Evolutionary conservation across 2,113 vertebrate genomes (phyloP).

Genomic region (Macquaria ambigua): DNA sequence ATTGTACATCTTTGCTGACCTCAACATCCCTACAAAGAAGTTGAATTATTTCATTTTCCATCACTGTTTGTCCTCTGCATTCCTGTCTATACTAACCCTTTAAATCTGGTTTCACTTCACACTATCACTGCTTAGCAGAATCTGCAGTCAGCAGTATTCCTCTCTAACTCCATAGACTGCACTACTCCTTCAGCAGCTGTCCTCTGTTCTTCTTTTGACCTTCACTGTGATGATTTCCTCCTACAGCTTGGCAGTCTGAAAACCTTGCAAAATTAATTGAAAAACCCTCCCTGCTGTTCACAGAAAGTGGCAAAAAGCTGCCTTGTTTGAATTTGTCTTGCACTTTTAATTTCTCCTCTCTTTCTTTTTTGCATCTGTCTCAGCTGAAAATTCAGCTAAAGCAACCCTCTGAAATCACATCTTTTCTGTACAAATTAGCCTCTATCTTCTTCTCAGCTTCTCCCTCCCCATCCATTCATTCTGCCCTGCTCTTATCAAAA

Average conservation of each 20-base stretch:
- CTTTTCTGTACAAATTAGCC: conserved; percentile 1
- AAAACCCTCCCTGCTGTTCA: conserved; percentile 22
- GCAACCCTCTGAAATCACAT: background rate
- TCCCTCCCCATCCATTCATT: background rate
- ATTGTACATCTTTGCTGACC: background rate
- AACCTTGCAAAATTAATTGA: conserved; percentile 42
- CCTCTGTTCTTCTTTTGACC: conserved; percentile 43
- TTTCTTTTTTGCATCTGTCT: background rate
- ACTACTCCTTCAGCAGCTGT: conserved; percentile 13
- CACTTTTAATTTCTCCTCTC: conserved; percentile 10
- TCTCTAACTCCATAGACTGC: background rate
- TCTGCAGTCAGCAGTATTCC: conserved; percentile 19
- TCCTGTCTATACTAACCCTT: background rate
- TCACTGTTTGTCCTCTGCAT: conserved; percentile 12
- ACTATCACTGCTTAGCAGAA: conserved; percentile 19
- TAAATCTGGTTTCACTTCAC: conserved; percentile 26
- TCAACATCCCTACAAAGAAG: background rate
- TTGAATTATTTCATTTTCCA: conserved; percentile 19
- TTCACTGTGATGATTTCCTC: conserved; percentile 45
- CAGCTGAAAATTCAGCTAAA: conserved; percentile 4
- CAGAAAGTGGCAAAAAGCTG: conserved; percentile 17
- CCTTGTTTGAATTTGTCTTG: conserved; percentile 3
- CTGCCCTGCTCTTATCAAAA: background rate
- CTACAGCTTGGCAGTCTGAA: conserved; percentile 25
- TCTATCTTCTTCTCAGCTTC: background rate